Base-by-base conservation (phyloP, 1,140 invertebrate genomes). In the Ptiloglossa arizonensis region DNA sequence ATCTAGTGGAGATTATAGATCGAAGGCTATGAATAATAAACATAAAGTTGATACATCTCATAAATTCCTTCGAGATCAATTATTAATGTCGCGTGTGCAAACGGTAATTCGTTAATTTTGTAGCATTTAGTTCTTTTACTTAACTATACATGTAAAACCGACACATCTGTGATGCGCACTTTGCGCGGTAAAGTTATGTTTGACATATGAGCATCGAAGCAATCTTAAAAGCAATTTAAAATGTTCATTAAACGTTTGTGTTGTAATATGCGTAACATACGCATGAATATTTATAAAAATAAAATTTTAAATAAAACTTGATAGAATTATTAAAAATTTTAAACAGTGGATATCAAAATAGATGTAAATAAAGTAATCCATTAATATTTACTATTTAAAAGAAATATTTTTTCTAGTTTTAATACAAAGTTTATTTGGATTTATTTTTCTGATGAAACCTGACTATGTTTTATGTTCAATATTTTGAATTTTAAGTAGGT, bases 1-100 rank as follows among this genome's bases (percentile, higher is more conserved):
- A 57, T 85, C 85, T 0, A 88, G 86, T 35, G 84, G 75, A 64
- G 82, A 86, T 60, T 71, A 76, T 13, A 87, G 67, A 74, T 57
- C 73, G 56, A 80, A 60, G 54, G 22, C 19, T 9, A 52, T 64
- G 78, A 79, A 76, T 29, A 75, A 60, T 62, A 87, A 72, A 75
- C 46, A 75, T 0, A 73, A 64, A 60, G 71, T 80, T 29, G 79
- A 87, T 32, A 48, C 78, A 46, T 70, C 74, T 17, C 79, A 63
- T 3, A 70, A 63, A 50, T 38, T 66, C 38, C 67, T 82, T 0
- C 74, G 84, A 0, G 87, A 88, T 74, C 79, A 86, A 17, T 59
- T 80, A 13, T 62, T 85, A 48, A 80, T 85, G 35, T 60, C 50
- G 9, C 86, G 86, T 44, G 75, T 87, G 13, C 81, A 86, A 78